phyloP scores from a whole-genome alignment of 2,888 invertebrate genomes.

The Hypsopygia costalis region DNA sequence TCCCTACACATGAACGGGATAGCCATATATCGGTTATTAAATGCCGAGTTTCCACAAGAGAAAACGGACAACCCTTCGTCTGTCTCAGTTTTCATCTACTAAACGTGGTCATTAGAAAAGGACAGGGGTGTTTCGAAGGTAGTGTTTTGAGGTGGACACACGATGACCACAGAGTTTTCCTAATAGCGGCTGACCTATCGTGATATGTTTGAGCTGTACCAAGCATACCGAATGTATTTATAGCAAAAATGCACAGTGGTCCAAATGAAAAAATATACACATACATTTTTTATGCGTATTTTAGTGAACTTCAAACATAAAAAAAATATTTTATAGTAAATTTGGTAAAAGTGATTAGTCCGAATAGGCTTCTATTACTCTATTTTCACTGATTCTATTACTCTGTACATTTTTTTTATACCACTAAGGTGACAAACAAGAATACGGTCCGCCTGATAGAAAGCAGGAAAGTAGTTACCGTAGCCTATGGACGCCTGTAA shows the following conservation, averaged over 20 bases:
- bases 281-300: no score
- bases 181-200: slow-evolving; percentile 52
- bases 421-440: no score
- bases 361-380: no score
- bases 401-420: no score
- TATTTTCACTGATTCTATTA: no score
- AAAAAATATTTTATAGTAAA: no score
- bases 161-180: slow-evolving; percentile 59
- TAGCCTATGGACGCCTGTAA: no score
- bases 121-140: slow-evolving; percentile 49
- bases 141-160: slow-evolving; percentile 46
- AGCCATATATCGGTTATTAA: slow-evolving; percentile 60
- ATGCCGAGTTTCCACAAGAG: slow-evolving; percentile 56
- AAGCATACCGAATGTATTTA: background rate
- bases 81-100: slow-evolving; percentile 64
- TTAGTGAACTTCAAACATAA: no score
- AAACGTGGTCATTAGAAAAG: slow-evolving; percentile 45
- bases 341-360: no score
- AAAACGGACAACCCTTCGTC: slow-evolving; percentile 70
- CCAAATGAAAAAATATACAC: no score
- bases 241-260: background rate
- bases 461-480: no score
- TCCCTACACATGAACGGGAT: slow-evolving; percentile 72
- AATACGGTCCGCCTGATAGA: no score
- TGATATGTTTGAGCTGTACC: slow-evolving; percentile 36